phyloP scores from a whole-genome alignment of 2,888 invertebrate species.

The Odontothrips loti region DNA sequence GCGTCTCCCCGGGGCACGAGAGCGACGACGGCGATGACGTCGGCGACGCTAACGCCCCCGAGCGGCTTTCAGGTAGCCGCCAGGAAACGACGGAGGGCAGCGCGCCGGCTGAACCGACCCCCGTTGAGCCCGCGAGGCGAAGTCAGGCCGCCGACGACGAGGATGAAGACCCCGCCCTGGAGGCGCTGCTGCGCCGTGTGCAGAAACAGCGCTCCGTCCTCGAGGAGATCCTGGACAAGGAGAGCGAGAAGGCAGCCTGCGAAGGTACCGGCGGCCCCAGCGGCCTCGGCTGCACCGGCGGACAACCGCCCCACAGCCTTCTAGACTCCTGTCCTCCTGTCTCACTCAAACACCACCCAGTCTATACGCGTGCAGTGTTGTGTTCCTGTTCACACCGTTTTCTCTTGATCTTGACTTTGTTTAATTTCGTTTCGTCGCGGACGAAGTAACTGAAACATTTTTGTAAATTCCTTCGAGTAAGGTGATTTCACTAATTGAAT shows the following conservation, averaged over 20 bases:
- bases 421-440: too few species aligned
- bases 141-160: slow-evolving; percentile 28
- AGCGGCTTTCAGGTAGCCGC: not conserved
- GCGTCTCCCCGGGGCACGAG: slow-evolving; percentile 24
- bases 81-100: slow-evolving; percentile 58
- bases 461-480: too few species aligned
- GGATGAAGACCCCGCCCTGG: slow-evolving; percentile 45
- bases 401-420: not conserved
- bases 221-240: slow-evolving; percentile 62
- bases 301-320: slow-evolving; percentile 11
- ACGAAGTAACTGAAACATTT: too few species aligned
- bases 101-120: slow-evolving; percentile 29
- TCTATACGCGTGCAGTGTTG: slow-evolving; percentile 18
- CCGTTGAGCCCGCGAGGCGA: not conserved
- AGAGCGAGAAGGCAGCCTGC: slow-evolving; percentile 44
- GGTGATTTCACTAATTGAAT: too few species aligned
- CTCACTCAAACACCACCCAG: slow-evolving; percentile 28
- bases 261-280: not conserved
- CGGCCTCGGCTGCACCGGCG: not conserved
- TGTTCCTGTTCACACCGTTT: not conserved
- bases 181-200: slow-evolving; percentile 60
- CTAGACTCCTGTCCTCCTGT: slow-evolving; percentile 29
- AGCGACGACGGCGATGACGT: slow-evolving; percentile 27
- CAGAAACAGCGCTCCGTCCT: slow-evolving; percentile 65
- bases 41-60: slow-evolving; percentile 18